Base-by-base conservation (phyloP, 2,113 vertebrate genomes). In the Urocitellus parryii region DNA sequence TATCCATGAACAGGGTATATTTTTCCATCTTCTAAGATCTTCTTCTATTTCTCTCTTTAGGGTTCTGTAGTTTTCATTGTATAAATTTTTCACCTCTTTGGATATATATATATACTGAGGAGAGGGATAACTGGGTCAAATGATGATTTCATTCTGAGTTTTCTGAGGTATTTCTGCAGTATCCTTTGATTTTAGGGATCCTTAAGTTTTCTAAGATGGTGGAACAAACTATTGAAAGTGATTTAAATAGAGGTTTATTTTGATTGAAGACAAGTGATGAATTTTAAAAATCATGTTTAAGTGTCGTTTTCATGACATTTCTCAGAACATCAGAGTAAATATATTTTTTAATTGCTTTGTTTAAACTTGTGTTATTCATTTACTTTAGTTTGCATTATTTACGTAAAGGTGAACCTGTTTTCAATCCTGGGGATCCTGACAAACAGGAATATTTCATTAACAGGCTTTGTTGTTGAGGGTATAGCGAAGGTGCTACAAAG, bases 371-470 rank as follows among this genome's bases (percentile, higher is more conserved):
- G 14, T 56, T 90, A 8, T 80, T 96, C 90, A 74, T 88, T 73
- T 91, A 42, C 22, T 96, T 17, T 94, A 88, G 74, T 82, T 78
- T 77, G 37, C 2, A 58, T 67, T 84, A 88, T 88, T 92, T 85
- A 4, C 39, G 5, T 29, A 81, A 24, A 0, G 14, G 8, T 91
- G 8, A 39, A 86, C 2, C n/a, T 81, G 42, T 77, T 86, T 58
- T 61, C 4, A 65, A 74, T n/a, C 32, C 42, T 67, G 70, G 61
- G 20, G 4, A 80, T 88, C 27, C 13, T 53, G 84, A 80, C 29
- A 34, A 45, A 37, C 4, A 1, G 24, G 4, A 39, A 3, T 70
- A 16, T n/a, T 58, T 94, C 29, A 76, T 77, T 42, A 77, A 45
- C n/a, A 78, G 34, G 82, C 10, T 95, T 84, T 76, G 65, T 37